A percentile compares a stretch with the other conserved stretches of the same genome.
These are phyloP conservation scores for Sus cebifrons DNA, from an alignment of 2,797 vertebrate genomes.

Conservation along the genomic window DNA sequence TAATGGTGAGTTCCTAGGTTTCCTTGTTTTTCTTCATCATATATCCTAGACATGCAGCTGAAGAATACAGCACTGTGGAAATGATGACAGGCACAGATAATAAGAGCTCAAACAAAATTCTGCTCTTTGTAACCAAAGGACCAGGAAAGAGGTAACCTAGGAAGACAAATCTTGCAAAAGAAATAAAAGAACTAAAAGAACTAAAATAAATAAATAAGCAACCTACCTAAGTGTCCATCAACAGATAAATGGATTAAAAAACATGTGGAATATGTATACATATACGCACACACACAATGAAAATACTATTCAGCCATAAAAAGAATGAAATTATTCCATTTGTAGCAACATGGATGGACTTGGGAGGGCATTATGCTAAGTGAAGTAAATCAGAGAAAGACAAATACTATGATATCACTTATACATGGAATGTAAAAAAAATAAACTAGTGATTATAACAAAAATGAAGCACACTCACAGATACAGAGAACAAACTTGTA, in stretches of 20 bases:
- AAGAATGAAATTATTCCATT: not conserved
- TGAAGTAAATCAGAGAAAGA: not conserved
- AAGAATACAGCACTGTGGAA: not conserved
- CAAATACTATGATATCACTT: not conserved
- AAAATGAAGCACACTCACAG: too few relatives aligned
- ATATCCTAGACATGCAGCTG: not conserved
- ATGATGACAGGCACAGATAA: not conserved
- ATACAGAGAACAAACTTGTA: not conserved
- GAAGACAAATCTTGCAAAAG: not conserved
- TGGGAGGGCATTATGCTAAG: not conserved
- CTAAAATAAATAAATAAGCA: not conserved
- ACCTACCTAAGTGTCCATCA: not conserved
- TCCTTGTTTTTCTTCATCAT: not conserved
- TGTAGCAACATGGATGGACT: not conserved
- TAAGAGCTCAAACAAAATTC: not conserved
- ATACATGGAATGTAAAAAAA: too few relatives aligned
- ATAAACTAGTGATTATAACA: too few relatives aligned
- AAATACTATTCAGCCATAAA: not conserved
- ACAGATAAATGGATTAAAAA: not conserved
- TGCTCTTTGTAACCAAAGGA: not conserved
- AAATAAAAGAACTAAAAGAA: not conserved
- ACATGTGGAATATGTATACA: not conserved
- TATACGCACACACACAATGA: not conserved
- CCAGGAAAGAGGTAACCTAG: not conserved
- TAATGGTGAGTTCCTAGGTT: not conserved